Conservation (phyloP, 2,888 invertebrate genomes). For the Eremobia ochroleuca region DNA sequence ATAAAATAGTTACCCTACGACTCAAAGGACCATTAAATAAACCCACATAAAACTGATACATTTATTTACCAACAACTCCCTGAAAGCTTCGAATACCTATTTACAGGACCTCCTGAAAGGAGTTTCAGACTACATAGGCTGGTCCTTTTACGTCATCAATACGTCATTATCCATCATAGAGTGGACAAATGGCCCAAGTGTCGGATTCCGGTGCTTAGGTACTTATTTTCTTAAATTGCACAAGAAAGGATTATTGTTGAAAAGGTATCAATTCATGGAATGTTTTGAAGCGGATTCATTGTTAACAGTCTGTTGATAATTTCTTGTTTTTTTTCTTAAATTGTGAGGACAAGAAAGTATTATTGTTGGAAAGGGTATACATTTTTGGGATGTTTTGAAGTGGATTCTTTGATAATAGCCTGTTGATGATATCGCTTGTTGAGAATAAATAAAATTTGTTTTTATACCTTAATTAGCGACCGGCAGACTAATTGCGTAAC, state of each 20-base stretch:
- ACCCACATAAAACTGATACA: slow-evolving; percentile 11
- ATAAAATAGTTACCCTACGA: background rate
- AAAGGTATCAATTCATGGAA: slow-evolving; percentile 12
- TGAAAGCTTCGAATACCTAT: slow-evolving; percentile 32
- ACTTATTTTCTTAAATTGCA: slow-evolving; percentile 52
- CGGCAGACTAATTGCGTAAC: too few relatives aligned
- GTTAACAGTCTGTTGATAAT: background rate
- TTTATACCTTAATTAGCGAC: background rate
- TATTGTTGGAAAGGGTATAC: slow-evolving; percentile 20
- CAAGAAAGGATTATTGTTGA: slow-evolving; percentile 45
- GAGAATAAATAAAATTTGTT: background rate
- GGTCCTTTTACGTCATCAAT: slow-evolving; percentile 60
- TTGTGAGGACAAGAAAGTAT: slow-evolving; percentile 33
- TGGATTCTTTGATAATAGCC: background rate
- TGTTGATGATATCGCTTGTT: background rate
- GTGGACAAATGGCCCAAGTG: slow-evolving; percentile 62
- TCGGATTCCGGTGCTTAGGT: slow-evolving; percentile 42
- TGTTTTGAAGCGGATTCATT: background rate
- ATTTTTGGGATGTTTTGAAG: slow-evolving; percentile 17
- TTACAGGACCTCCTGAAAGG: slow-evolving; percentile 44
- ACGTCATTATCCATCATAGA: slow-evolving; percentile 64
- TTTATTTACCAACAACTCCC: slow-evolving; percentile 28
- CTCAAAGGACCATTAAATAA: slow-evolving; percentile 29
- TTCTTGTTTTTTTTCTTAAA: slow-evolving; percentile 37
- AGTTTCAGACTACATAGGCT: slow-evolving; percentile 33